phyloP scores from a whole-genome alignment of 2,797 vertebrate genomes.

The Premnoplex brunnescens region DNA sequence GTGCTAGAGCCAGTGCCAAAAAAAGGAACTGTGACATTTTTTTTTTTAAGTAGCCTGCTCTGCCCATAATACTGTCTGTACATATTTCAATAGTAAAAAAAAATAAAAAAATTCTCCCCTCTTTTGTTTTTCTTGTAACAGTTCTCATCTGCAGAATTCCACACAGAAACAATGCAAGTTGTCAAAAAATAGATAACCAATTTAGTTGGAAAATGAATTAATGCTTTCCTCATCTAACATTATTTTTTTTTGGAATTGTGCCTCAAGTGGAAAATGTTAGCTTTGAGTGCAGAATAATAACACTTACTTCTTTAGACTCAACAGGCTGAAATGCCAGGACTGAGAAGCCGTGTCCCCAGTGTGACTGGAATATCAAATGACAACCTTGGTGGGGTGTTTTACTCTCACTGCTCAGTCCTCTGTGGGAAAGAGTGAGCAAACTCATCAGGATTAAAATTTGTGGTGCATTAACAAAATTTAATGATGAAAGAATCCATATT shows the following conservation, averaged over 20 bases:
- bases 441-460: slow-evolving; percentile 12
- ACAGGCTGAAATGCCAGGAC: slow-evolving; percentile 63
- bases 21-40: neutral
- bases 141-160: slow-evolving; percentile 5
- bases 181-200: slow-evolving; percentile 67
- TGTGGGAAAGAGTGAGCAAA: slow-evolving; percentile 18
- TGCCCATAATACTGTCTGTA: slow-evolving; percentile 10
- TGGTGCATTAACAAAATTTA: slow-evolving; percentile 11
- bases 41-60: slow-evolving; percentile 36
- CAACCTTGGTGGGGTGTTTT: neutral
- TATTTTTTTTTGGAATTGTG: slow-evolving; percentile 71
- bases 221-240: slow-evolving; percentile 49
- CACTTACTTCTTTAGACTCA: slow-evolving; percentile 63
- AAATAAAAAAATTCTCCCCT: neutral
- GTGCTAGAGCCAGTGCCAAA: slow-evolving; percentile 21
- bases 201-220: slow-evolving; percentile 70
- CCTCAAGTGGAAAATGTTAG: slow-evolving; percentile 69
- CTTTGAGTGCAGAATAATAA: slow-evolving; percentile 48
- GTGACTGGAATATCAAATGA: slow-evolving; percentile 69
- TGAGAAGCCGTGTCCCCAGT: slow-evolving; percentile 34
- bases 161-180: slow-evolving; percentile 34
- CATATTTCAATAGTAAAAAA: slow-evolving; percentile 9
- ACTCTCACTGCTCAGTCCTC: neutral
- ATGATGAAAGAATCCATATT: neutral
- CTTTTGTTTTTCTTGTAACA: neutral